Percentiles rank a stretch among this genome's conserved stretches.
Evolutionary conservation across 23 tunicate genomes (phyloP).

Genomic region (Trididemnum clinides): DNA sequence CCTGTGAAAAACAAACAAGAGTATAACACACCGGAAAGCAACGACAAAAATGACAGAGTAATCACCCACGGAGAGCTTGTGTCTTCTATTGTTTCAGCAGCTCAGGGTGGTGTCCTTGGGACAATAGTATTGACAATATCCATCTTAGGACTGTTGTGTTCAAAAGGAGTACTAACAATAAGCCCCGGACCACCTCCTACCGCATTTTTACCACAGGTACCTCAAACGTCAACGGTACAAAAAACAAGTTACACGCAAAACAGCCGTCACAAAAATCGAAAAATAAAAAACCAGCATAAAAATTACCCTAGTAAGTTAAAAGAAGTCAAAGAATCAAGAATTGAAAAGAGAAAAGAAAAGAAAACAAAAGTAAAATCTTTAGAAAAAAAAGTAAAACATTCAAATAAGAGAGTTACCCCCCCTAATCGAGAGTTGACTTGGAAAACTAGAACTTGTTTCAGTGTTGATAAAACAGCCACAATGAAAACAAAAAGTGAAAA

Average conservation of each 20-base stretch:
- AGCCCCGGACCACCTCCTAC: background rate
- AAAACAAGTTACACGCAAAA: background rate
- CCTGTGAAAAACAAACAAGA: no score
- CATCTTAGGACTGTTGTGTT: constrained; percentile 30
- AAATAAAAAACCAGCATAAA: background rate
- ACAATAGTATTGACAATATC: constrained; percentile 24
- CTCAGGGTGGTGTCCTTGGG: constrained; percentile 47
- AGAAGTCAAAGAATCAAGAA: background rate
- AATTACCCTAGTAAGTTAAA: background rate
- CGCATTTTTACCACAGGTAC: no score
- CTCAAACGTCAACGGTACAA: no score
- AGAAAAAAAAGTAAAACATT: no score
- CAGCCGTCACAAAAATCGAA: background rate
- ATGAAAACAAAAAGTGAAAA: background rate
- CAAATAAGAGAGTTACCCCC: no score
- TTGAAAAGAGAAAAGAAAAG: background rate
- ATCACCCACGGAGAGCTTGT: constrained; percentile 44
- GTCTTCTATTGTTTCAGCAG: constrained; percentile 40
- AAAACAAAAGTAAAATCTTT: background rate
- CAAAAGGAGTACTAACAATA: constrained; percentile 38
- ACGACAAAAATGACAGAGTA: background rate
- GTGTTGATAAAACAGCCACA: background rate
- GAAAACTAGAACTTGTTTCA: constrained; percentile 14
- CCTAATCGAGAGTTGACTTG: constrained; percentile 8
- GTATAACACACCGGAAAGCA: no score